Evolutionary conservation across 2,797 vertebrate genomes (phyloP).

Genomic region (Petrocephalus schoutedeni): DNA sequence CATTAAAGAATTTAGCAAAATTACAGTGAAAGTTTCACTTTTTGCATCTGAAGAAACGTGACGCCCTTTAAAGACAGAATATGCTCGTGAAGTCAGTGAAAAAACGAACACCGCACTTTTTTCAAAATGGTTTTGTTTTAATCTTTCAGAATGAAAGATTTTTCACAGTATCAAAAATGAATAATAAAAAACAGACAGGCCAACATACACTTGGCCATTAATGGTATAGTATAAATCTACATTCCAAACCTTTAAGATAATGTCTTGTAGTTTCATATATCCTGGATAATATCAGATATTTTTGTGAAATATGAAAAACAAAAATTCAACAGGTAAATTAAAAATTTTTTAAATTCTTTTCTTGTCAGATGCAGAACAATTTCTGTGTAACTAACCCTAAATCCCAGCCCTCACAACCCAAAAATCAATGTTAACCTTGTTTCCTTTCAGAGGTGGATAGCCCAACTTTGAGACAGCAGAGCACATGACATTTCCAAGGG

Average conservation of each 20-base stretch:
- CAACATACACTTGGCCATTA: slow-evolving; percentile 73
- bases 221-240: slow-evolving; percentile 79
- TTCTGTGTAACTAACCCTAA: slow-evolving; percentile 38
- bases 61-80: neutral
- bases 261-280: slow-evolving; percentile 70
- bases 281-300: slow-evolving; percentile 76
- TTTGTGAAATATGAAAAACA: slow-evolving; percentile 54
- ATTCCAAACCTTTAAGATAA: slow-evolving; percentile 73
- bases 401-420: slow-evolving; percentile 41
- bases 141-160: slow-evolving; percentile 89
- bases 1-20: neutral
- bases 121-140: slow-evolving; percentile 83
- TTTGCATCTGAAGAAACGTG: neutral
- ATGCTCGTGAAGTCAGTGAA: neutral
- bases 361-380: slow-evolving; percentile 44
- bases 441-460: slow-evolving; percentile 37
- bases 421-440: slow-evolving; percentile 33
- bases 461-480: slow-evolving; percentile 34
- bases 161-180: slow-evolving; percentile 96
- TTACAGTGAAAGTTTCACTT: neutral
- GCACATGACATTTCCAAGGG: slow-evolving; percentile 32
- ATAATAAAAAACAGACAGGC: slow-evolving; percentile 68
- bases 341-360: slow-evolving; percentile 37
- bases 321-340: slow-evolving; percentile 51
- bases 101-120: slow-evolving; percentile 62